phyloP scores from a whole-genome alignment of 2,113 vertebrate genomes.

The Natator depressus region DNA sequence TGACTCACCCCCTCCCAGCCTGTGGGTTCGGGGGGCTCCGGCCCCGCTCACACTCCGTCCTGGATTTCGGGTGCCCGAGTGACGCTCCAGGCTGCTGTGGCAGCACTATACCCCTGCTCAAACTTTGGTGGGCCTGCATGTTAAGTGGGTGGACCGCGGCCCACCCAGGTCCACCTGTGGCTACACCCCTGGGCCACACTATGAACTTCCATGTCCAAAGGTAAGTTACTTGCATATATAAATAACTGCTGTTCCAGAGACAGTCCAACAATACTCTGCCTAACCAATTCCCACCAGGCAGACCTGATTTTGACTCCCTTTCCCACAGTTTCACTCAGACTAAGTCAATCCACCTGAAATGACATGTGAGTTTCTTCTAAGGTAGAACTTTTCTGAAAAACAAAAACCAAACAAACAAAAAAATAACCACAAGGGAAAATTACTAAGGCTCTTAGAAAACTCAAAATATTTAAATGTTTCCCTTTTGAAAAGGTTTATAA shows the following conservation, averaged over 20 bases:
- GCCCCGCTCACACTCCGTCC: too few species aligned
- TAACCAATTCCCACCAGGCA: not conserved
- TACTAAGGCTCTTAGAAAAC: not conserved
- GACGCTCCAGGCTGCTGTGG: too few species aligned
- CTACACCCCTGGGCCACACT: not conserved
- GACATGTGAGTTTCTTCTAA: not conserved
- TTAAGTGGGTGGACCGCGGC: too few species aligned
- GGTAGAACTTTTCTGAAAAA: not conserved
- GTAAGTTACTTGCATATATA: constrained; percentile 15
- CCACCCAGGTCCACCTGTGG: too few species aligned
- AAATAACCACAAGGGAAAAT: not conserved
- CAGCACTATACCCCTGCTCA: too few species aligned
- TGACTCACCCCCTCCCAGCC: too few species aligned
- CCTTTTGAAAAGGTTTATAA: not conserved
- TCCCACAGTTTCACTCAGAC: not conserved
- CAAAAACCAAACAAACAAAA: not conserved
- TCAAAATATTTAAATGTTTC: not conserved
- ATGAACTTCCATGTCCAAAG: not conserved
- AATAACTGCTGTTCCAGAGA: constrained; percentile 25
- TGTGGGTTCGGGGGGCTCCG: too few species aligned
- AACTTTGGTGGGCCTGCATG: too few species aligned
- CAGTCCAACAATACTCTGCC: not conserved
- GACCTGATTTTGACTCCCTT: too few species aligned
- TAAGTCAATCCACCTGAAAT: not conserved
- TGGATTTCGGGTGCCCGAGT: too few species aligned